A percentile compares a stretch with the other conserved stretches of the same genome.
These are phyloP conservation scores for Sclerurus mexicanus DNA, from an alignment of 2,113 vertebrate genomes.

Conservation along the genomic window DNA sequence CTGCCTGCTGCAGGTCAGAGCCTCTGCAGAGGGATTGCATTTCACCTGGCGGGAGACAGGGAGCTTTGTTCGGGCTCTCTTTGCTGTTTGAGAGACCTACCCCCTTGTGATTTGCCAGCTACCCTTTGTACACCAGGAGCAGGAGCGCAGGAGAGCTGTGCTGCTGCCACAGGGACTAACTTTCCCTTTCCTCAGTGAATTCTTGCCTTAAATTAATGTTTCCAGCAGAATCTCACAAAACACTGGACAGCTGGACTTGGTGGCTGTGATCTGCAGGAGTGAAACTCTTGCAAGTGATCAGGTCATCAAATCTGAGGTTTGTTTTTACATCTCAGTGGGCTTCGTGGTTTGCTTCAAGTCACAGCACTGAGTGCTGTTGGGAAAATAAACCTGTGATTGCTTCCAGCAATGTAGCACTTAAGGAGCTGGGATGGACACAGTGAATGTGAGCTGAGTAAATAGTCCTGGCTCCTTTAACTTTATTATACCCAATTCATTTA, in stretches of 20 bases:
- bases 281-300: background rate
- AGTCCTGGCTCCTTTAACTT: background rate
- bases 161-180: background rate
- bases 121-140: background rate
- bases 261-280: accelerated
- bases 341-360: background rate
- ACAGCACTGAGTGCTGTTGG: background rate
- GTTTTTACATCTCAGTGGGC: background rate
- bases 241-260: background rate
- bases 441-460: background rate
- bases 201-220: background rate
- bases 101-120: background rate
- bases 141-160: background rate
- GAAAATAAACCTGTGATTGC: background rate
- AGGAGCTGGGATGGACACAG: background rate
- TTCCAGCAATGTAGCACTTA: background rate
- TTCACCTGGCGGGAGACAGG: background rate
- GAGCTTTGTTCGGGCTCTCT: background rate
- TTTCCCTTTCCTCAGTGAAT: background rate
- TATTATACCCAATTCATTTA: background rate
- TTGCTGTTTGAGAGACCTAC: background rate
- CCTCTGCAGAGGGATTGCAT: background rate
- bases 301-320: background rate
- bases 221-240: background rate
- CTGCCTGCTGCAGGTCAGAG: background rate